These are phyloP conservation scores for Argopecten irradians DNA, from an alignment of 1,140 invertebrate genomes.

Conservation along the genomic window DNA sequence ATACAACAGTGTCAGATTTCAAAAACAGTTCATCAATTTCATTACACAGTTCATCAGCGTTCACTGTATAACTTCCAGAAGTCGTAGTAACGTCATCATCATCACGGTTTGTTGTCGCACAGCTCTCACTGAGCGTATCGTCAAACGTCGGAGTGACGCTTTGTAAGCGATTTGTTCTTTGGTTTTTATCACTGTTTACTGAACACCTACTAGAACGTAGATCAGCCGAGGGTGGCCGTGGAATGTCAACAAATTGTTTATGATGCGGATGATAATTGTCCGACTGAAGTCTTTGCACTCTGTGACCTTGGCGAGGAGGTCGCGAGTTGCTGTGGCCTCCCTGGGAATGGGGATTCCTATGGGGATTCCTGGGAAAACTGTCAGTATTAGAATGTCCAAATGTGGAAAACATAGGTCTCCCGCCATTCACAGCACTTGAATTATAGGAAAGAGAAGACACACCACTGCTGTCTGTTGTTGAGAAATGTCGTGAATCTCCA, in stretches of 20 bases:
- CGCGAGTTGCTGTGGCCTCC: slow-evolving; percentile 31
- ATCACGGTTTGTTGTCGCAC: slow-evolving; percentile 55
- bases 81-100: slow-evolving; percentile 69
- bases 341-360: slow-evolving; percentile 35
- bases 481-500: slow-evolving; percentile 35
- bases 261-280: slow-evolving; percentile 42
- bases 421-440: slow-evolving; percentile 39
- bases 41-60: slow-evolving; percentile 62
- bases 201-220: neutral
- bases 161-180: neutral
- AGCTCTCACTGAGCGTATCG: slow-evolving; percentile 48
- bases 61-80: slow-evolving; percentile 71
- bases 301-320: slow-evolving; percentile 28
- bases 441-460: slow-evolving; percentile 40
- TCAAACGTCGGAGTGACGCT: slow-evolving; percentile 38
- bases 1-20: slow-evolving; percentile 51
- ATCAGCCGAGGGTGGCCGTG: slow-evolving; percentile 25
- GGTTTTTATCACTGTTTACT: neutral
- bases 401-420: slow-evolving; percentile 55
- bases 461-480: slow-evolving; percentile 42
- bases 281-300: slow-evolving; percentile 47
- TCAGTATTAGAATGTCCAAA: slow-evolving; percentile 50
- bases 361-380: slow-evolving; percentile 47
- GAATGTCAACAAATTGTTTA: slow-evolving; percentile 35
- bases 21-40: slow-evolving; percentile 66